A percentile compares a stretch with the other conserved stretches of the same genome.
phyloP scores from a whole-genome alignment of 2,797 vertebrate genomes.

The Pseudochromis fuscus region DNA sequence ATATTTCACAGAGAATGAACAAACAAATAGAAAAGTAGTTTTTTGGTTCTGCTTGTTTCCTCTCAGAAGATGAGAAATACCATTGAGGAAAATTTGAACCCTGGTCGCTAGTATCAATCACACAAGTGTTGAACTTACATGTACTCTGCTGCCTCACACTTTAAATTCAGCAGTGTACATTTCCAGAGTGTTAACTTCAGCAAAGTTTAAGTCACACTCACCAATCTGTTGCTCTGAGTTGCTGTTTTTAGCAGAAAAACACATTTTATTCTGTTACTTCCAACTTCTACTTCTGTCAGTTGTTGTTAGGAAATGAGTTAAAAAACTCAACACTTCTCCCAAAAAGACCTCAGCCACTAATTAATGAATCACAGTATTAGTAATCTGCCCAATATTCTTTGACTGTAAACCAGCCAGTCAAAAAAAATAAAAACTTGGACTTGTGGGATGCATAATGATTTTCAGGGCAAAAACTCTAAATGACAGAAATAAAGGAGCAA shows the following conservation, averaged over 20 bases:
- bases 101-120: too few relatives aligned
- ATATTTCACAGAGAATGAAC: background rate
- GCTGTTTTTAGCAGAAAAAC: background rate
- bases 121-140: too few relatives aligned
- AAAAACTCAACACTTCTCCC: background rate
- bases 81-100: background rate
- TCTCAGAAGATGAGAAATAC: background rate
- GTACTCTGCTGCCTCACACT: too few relatives aligned
- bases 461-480: background rate
- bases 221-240: background rate
- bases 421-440: too few relatives aligned
- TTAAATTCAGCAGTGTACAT: background rate
- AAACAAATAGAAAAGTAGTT: background rate
- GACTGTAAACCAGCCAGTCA: too few relatives aligned
- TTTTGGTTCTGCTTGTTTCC: conserved; percentile 2
- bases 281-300: background rate
- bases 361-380: background rate
- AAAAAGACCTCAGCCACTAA: background rate
- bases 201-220: background rate
- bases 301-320: background rate
- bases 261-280: background rate
- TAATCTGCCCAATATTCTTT: background rate
- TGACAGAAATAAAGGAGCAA: conserved; percentile 1
- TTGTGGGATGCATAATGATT: background rate
- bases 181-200: background rate